Conservation (phyloP, 1,140 invertebrate species). For the Agraylea sexmaculata region DNA sequence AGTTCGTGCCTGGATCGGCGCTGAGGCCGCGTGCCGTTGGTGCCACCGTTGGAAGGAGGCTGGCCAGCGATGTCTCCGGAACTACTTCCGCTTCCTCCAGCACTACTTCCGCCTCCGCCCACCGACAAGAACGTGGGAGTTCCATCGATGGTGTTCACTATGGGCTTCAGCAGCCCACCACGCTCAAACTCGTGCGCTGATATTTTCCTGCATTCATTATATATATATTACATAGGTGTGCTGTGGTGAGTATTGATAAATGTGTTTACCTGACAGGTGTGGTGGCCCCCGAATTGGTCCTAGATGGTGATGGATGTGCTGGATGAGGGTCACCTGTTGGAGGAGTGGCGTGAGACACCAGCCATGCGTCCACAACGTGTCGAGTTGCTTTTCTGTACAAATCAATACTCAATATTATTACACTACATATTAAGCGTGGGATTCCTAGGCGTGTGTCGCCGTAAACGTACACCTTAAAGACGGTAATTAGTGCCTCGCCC, state of each 20-base stretch:
- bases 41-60: constrained; percentile 25
- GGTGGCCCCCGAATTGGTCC: constrained; percentile 64
- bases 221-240: not conserved
- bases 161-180: constrained; percentile 79
- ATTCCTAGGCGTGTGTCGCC: no score
- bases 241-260: not conserved
- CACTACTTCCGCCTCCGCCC: constrained; percentile 17
- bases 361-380: constrained; percentile 83
- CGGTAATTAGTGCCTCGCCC: no score
- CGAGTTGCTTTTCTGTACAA: constrained; percentile 74
- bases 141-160: constrained; percentile 82
- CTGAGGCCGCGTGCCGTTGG: constrained; percentile 47
- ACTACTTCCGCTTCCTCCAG: constrained; percentile 23
- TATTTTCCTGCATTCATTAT: constrained; percentile 59
- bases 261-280: constrained; percentile 64
- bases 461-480: no score
- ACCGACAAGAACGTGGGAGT: constrained; percentile 76
- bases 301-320: constrained; percentile 51
- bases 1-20: constrained; percentile 70
- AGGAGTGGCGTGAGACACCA: constrained; percentile 74
- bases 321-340: constrained; percentile 35
- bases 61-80: constrained; percentile 7
- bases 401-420: no score
- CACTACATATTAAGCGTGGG: no score
- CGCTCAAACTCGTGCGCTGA: constrained; percentile 92